A percentile compares a stretch with the other conserved stretches of the same genome.
phyloP scores from a whole-genome alignment of 2,888 invertebrate species.

The Scaptomyza flava region DNA sequence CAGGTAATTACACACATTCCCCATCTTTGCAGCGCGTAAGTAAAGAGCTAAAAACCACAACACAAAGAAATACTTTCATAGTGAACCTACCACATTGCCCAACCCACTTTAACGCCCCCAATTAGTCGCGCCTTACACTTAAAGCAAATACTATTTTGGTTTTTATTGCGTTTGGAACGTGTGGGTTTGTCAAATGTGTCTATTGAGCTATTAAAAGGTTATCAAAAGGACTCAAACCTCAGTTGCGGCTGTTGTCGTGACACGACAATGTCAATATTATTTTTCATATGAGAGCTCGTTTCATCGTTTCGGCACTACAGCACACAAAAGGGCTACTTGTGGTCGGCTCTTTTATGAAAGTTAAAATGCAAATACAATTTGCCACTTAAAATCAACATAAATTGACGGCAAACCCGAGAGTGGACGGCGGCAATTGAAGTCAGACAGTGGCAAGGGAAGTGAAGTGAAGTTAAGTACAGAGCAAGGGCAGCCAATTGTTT shows the following conservation, averaged over 20 bases:
- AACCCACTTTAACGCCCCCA: conserved; percentile 22
- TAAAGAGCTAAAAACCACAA: conserved; percentile 27
- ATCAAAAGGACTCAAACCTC: conserved; percentile 44
- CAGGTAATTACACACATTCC: conserved; percentile 60
- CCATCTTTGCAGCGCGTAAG: neutral
- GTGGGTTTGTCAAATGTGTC: neutral
- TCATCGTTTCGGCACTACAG: conserved; percentile 3
- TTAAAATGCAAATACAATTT: conserved; percentile 78
- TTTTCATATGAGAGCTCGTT: neutral
- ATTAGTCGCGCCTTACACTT: conserved; percentile 31
- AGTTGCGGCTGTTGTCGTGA: conserved; percentile 28
- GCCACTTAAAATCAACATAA: conserved; percentile 77
- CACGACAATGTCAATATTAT: conserved; percentile 1
- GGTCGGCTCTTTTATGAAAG: conserved; percentile 61
- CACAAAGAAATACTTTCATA: conserved; percentile 6
- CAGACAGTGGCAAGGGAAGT: neutral
- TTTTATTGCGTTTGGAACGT: neutral
- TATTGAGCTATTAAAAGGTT: conserved; percentile 33
- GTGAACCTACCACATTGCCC: neutral
- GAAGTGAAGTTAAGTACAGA: too few species aligned
- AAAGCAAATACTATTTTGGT: conserved; percentile 31
- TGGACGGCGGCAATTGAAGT: conserved; percentile 14
- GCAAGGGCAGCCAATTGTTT: conserved; percentile 39
- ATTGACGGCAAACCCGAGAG: conserved; percentile 42
- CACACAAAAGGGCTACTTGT: conserved; percentile 62